These are phyloP conservation scores for Gambusia holbrooki DNA, from an alignment of 2,113 vertebrate genomes.

Conservation along the genomic window DNA sequence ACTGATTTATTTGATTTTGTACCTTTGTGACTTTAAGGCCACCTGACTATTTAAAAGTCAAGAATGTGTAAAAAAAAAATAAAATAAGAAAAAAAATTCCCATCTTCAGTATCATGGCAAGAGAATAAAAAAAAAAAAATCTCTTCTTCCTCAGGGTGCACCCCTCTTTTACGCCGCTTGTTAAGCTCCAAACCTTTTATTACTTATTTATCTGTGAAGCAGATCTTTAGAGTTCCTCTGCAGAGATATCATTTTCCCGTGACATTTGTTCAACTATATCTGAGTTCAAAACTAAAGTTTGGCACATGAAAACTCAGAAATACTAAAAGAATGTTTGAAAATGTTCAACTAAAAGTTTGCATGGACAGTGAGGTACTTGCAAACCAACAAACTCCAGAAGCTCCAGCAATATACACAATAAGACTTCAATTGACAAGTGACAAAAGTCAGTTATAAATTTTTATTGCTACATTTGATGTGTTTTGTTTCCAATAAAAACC, in stretches of 20 bases:
- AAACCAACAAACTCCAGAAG: not conserved
- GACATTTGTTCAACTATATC: not conserved
- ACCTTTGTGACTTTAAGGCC: not conserved
- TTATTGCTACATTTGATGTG: constrained; percentile 49
- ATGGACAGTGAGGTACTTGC: not conserved
- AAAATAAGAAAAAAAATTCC: not conserved
- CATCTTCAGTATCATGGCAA: constrained; percentile 16
- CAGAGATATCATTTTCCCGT: not conserved
- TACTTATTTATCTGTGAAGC: not conserved
- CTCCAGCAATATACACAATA: not conserved
- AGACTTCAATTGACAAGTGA: constrained; percentile 1
- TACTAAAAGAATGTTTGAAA: not conserved
- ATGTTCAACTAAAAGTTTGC: not conserved
- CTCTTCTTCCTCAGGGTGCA: constrained; percentile 2
- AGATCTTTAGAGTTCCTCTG: not conserved
- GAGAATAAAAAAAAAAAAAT: constrained; percentile 37
- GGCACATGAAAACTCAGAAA: not conserved
- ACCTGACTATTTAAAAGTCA: constrained; percentile 23
- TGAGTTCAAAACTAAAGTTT: not conserved
- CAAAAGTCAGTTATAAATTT: constrained; percentile 54
- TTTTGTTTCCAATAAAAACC: constrained; percentile 24
- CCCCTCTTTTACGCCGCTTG: constrained; percentile 8
- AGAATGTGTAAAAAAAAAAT: constrained; percentile 2
- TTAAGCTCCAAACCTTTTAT: not conserved
- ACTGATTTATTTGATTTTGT: constrained; percentile 35